Evolutionary conservation across 1,140 invertebrate species (phyloP), one percentile per base, ranked within the genome.

Genomic region (Lucilia cuprina): DNA sequence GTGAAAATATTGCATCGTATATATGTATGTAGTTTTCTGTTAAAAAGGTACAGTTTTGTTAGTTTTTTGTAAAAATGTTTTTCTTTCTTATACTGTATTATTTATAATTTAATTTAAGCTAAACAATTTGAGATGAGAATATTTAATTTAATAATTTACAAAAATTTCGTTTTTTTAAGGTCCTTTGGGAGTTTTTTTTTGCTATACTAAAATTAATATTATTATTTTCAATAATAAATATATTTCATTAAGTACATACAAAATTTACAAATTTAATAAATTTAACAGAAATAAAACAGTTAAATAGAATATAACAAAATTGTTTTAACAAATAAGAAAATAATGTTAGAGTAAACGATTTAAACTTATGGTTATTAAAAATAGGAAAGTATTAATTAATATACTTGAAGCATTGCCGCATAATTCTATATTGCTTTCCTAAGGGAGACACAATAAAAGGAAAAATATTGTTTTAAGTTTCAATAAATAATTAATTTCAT

Each of bases 371-470:
- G 83, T 34, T n/a, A 82, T 55, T 35, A 84, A 19, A 9, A 85
- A 49, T 25, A 85, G 65, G 2, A 84, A 82, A 12, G 74, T 70
- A 83, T 85, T 85, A n/a, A 83, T 47, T 14, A 49, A 83, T 19
- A 85, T 82, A 55, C 85, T 84, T 13, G 30, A 80, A 5, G 86
- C 85, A 74, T 84, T 65, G 30, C 92, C 92, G 83, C 92, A 93
- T 90, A 92, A 91, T 84, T 92, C 92, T 47, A 92, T 93, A 85
- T 91, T 91, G 86, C 92, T 93, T 84, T 93, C 92, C 92, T 93
- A 88, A 75, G 83, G 49, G 35, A 82, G 75, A 30, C 25, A 30
- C 1, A 30, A 30, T 30, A 30, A 30, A 84, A 75, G 80, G 74
- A 78, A 55, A 70, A 70, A 41, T 41, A 7, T 41, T 41, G 10